Base-by-base conservation (phyloP, 92 coral and sea anemone species). In the Actinostola sp. region DNA sequence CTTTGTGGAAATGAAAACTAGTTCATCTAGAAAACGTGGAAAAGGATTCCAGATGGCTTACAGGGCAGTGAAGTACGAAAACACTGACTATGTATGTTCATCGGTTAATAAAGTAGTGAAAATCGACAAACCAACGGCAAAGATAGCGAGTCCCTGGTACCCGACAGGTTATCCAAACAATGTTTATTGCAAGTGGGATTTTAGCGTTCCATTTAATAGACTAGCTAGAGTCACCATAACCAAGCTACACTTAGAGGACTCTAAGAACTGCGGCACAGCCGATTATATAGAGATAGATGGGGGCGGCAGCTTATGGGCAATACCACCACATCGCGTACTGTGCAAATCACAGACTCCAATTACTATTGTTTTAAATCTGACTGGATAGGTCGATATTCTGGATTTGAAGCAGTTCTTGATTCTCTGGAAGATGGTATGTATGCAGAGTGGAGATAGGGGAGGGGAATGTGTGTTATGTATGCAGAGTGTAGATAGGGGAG, bases 361-460 rank as follows among this genome's bases (percentile, higher is more conserved):
- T 41, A 26, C 42, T 30, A 11, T 71, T 0, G 28, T 3, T 64
- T 84, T 21, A 64, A 15, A 39, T 25, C 75, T 4, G 89, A 77
- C 79, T 76, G 84, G 73, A 69, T 52, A 3, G 84, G 80, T 6
- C 63, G 69, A 29, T 84, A 71, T 60, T 76, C 84, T 25, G 89
- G 89, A 50, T 84, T 84, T 75, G 65, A 77, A 48, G 89, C 84
- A 29, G 52, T 49, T 46, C 64, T 71, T 49, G 70, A 24, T 2
- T 66, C 75, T 44, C 20, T 70, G 13, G 46, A 29, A 7, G 68
- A 84, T 30, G 69, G 89, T 84, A 66, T 53, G 89, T 71, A 48
- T 11, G 25, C 21, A 23, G 10, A 30, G 43, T 5, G n/a, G 29
- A 2, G 43, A 8, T 17, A 8, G 2, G 6, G 21, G 65, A 4